Base-by-base conservation (phyloP, 2,888 invertebrate species). In the Drosophila kuntzei region DNA sequence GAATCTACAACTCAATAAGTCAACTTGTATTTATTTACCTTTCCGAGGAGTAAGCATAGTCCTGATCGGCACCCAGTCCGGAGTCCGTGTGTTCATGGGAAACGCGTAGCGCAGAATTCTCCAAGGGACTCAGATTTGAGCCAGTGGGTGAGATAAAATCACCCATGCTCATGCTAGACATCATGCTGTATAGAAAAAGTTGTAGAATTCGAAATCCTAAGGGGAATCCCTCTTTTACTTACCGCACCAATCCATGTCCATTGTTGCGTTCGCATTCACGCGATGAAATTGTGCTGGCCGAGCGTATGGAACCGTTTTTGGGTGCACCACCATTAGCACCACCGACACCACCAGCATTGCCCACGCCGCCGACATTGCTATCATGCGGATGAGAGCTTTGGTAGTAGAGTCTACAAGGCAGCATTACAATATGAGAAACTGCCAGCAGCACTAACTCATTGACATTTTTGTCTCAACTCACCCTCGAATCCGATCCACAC, bases 11-110 rank as follows among this genome's bases (percentile, higher is more conserved):
- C 12, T 5, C 2, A n/a, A 12, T 32, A 12, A 5, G 2, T 2
- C 5, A 18, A 14, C 4, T 14, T 6, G 5, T 14, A 16, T 7
- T 86, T 14, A 16, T 4, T 86, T 91, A 95, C 95, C 95, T 94
- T 92, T 95, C 95, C 29, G 95, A 95, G 71, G 94, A 94, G 91
- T 95, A 95, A 36, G 95, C 94, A 90, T 95, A 95, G 84, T 96
- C 96, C 91, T 96, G 96, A 91, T 96, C 96, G 16, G 95, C 95
- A 46, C 96, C 96, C 5, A 96, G 92, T 0, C 96, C 96, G 0
- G 96, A 96, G 91, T 96, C 96, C 0, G 95, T 95, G 86, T 96
- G 96, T 84, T 96, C 96, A 79, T 96, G 96, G 25, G 95, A 95
- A 34, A 95, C 95, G 71, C 95, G 91, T 14, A 94, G 92, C 0